A percentile compares a stretch with the other conserved stretches of the same genome.
phyloP scores from a whole-genome alignment of 1,140 invertebrate genomes.

The Drosophila bocki region DNA sequence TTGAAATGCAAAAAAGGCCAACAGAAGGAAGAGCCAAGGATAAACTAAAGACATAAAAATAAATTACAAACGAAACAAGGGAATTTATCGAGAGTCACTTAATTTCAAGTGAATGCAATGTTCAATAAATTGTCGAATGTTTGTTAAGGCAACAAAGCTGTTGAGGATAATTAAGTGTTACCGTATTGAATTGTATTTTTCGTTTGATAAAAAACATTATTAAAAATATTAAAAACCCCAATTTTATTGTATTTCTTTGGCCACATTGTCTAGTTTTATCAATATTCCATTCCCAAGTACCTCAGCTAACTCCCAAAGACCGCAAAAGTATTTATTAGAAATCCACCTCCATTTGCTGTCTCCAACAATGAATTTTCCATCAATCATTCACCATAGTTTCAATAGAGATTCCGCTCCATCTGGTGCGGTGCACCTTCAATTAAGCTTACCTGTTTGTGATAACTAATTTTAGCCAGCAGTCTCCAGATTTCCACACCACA shows the following conservation, averaged over 20 bases:
- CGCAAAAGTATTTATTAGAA: neutral
- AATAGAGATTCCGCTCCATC: neutral
- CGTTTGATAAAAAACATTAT: too few relatives aligned
- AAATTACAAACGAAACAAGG: constrained; percentile 20
- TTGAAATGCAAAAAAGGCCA: constrained; percentile 8
- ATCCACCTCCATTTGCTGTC: neutral
- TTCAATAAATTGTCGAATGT: constrained; percentile 17
- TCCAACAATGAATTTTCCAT: constrained; percentile 9
- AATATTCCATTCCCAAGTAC: neutral
- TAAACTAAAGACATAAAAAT: constrained; percentile 17
- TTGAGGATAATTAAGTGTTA: neutral
- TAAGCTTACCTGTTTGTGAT: constrained; percentile 21
- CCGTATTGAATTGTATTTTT: neutral
- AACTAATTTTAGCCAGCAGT: constrained; percentile 24
- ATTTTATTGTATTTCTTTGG: neutral
- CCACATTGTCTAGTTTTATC: neutral
- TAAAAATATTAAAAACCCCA: too few relatives aligned
- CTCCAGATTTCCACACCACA: neutral
- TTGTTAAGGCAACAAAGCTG: constrained; percentile 1
- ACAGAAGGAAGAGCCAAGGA: neutral
- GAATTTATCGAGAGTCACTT: constrained; percentile 18
- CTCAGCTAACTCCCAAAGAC: neutral
- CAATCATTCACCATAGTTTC: constrained; percentile 16
- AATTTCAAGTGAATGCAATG: neutral
- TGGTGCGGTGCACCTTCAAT: constrained; percentile 9